Percentiles rank a stretch among this genome's conserved stretches.
Evolutionary conservation across 2,113 vertebrate genomes (phyloP).

Genomic region (Silurus glanis): DNA sequence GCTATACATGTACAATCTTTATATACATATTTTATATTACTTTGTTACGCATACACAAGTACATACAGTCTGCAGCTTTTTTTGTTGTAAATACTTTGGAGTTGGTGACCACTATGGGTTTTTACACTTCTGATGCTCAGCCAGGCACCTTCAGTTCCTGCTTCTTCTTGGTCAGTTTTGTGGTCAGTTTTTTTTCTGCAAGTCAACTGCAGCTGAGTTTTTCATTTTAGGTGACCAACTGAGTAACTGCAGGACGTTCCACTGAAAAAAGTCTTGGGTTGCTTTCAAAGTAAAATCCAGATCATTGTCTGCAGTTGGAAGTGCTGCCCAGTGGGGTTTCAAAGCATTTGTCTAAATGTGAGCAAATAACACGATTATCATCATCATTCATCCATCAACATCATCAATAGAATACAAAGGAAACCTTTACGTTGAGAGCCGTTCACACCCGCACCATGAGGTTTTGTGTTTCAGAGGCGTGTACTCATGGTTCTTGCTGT

Average conservation of each 20-base stretch:
- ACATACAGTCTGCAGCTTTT: too few relatives aligned
- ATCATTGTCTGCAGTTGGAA: background rate
- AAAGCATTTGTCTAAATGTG: background rate
- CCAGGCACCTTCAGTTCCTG: background rate
- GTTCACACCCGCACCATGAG: too few relatives aligned
- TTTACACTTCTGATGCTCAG: background rate
- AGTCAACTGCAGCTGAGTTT: background rate
- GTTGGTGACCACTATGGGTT: background rate
- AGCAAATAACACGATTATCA: too few relatives aligned
- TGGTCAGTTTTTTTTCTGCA: background rate
- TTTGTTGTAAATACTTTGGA: too few relatives aligned
- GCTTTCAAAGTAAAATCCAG: background rate
- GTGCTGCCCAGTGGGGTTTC: background rate
- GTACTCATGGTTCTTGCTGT: too few relatives aligned
- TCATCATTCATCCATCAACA: too few relatives aligned
- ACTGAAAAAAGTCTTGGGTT: background rate
- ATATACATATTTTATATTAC: too few relatives aligned
- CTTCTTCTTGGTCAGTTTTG: background rate
- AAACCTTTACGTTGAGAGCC: too few relatives aligned
- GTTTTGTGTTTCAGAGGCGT: too few relatives aligned
- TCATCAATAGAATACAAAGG: too few relatives aligned
- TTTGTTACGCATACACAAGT: too few relatives aligned
- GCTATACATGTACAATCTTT: background rate
- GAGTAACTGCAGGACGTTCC: too few relatives aligned
- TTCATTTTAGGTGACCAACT: background rate